phyloP scores from a whole-genome alignment of 92 coral and sea anemone genomes.

The Paragorgia papillata region DNA sequence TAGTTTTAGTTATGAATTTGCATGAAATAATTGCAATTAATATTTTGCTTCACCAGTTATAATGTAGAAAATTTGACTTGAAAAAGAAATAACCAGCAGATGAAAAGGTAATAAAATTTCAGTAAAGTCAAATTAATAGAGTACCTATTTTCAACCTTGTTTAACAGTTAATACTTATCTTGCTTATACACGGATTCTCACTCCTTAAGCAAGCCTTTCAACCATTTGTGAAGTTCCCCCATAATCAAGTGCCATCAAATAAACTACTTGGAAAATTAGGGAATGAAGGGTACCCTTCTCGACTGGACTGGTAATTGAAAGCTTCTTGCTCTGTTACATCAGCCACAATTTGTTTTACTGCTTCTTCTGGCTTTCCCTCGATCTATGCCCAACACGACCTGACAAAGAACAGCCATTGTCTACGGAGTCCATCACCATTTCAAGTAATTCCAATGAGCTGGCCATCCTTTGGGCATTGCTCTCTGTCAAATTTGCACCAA shows the following conservation, averaged over 20 bases:
- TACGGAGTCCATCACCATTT: slow-evolving; percentile 43
- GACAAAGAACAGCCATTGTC: slow-evolving; percentile 51
- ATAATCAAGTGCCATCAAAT: too few relatives aligned
- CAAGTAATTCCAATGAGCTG: slow-evolving; percentile 48
- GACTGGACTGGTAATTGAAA: slow-evolving; percentile 30
- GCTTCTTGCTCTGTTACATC: slow-evolving; percentile 47
- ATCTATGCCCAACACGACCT: slow-evolving; percentile 39
- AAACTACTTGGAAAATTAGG: slow-evolving; percentile 31
- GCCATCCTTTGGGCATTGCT: slow-evolving; percentile 60
- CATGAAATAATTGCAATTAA: too few relatives aligned
- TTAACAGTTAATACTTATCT: not conserved
- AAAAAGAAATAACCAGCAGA: too few relatives aligned
- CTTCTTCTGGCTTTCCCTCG: slow-evolving; percentile 26
- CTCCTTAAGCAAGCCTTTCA: slow-evolving; percentile 40
- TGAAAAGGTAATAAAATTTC: too few relatives aligned
- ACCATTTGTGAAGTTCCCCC: slow-evolving; percentile 65
- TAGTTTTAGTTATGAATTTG: too few relatives aligned
- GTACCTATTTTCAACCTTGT: too few relatives aligned
- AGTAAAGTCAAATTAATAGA: too few relatives aligned
- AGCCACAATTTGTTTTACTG: slow-evolving; percentile 51
- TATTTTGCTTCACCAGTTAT: too few relatives aligned
- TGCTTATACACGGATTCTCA: slow-evolving; percentile 60
- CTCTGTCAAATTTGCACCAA: slow-evolving; percentile 63
- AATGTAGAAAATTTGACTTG: too few relatives aligned
- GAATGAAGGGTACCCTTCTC: slow-evolving; percentile 65